Base-by-base conservation (phyloP, 2,888 invertebrate genomes). In the Eristalis pertinax region DNA sequence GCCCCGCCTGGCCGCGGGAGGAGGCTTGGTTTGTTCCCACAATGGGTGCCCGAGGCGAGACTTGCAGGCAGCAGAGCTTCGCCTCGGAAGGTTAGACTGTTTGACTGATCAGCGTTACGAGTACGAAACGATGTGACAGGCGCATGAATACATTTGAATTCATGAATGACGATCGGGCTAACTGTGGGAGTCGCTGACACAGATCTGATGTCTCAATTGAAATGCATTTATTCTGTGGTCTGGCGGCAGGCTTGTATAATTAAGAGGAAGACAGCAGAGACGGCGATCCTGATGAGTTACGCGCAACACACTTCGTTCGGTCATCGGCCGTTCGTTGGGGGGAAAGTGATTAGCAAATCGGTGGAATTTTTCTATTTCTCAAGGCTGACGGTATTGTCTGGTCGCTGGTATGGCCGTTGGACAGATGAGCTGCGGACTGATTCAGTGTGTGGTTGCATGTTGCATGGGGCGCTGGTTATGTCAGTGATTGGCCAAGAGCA, bases 141-240 rank as follows among this genome's bases (percentile, higher is more conserved):
- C 50, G 5, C 19, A 1, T 50, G 78, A 63, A 75, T 82, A 83
- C 56, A 86, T 82, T 83, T 86, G 67, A 70, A 86, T 86, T 75
- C 77, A 77, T 85, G 68, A 85, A 77, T 78, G 70, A 67, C 74
- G 60, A 69, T 64, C 3, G 11, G 13, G 10, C 38, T 19, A 11
- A 19, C 62, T 63, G 74, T 74, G 70, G 86, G 74, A 75, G 74
- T 70, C 24, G 68, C 58, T 86, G 77, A 64, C 77, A 82, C 70
- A 69, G 65, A 24, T 50, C 35, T 62, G 41, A 50, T 56, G 67
- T 74, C 65, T 82, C 65, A 82, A 86, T 82, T 74, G 64, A 85
- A 76, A 77, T 69, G 73, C 56, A 63, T 64, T 58, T 56, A 74
- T 73, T 58, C 38, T 62, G 77, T n/a, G 38, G 26, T 32, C 19